Base-by-base conservation (phyloP, 1,140 invertebrate species). In the Magallana ariakensis region DNA sequence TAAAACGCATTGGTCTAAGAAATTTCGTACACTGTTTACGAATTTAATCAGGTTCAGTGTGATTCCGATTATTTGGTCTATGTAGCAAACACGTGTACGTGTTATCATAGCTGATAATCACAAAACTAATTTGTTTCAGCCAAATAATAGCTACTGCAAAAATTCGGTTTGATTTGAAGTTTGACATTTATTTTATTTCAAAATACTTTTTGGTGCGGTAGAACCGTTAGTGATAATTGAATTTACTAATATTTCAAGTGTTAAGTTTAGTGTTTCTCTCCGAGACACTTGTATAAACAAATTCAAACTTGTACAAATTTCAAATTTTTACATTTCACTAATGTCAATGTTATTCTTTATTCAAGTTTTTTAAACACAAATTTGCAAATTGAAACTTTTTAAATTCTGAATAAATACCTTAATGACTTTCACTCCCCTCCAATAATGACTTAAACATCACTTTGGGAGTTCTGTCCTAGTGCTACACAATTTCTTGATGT, bases 131-230 rank as follows among this genome's bases (percentile, higher is more conserved):
- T 75, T 75, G 58, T 62, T 62, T 62, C 58, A 62, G 58, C 2
- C 16, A 62, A 62, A 75, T 46, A 75, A 75, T 10, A 75, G 66
- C 22, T 26, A 13, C 19, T 26, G 66, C 22, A 26, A 22, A 26
- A 75, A 75, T 75, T 19, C 22, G 13, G 22, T 75, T 75, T 75
- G 33, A 75, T 75, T 26, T 75, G 9, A 75, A 26, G 66, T 75
- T 75, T 75, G 66, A 75, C 66, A 22, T 75, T 75, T 75, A 5
- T 22, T 75, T 75, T 75, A 75, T 22, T 75, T 75, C 66, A 26
- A 33, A 75, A 75, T 75, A 75, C 11, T 75, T 70, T 75, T 75
- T 75, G 15, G 11, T 13, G 19, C 22, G 26, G 26, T 19, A 7
- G 26, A 75, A 26, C 26, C 10, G 33, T 13, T 75, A 22, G 66